phyloP scores from a whole-genome alignment of 2,888 invertebrate species.

The Troglohyphantes excavatus region DNA sequence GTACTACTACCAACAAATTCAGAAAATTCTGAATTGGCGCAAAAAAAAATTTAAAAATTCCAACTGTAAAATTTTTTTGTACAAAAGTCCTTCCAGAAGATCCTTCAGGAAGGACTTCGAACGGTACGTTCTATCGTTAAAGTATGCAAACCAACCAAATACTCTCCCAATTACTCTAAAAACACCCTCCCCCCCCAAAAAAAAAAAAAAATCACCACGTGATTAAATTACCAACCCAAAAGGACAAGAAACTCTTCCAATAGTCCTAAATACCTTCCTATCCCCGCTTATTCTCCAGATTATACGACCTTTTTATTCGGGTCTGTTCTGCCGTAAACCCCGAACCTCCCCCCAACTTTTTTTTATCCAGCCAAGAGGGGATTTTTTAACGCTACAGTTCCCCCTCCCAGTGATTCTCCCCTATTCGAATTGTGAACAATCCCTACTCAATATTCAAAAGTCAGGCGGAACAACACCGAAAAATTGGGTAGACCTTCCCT shows the following conservation, averaged over 20 bases:
- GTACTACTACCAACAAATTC: no score
- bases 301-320: constrained; percentile 44
- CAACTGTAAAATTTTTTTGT: no score
- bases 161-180: not conserved
- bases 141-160: no score
- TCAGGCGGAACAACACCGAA: constrained; percentile 64
- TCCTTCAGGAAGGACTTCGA: no score
- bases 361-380: not conserved
- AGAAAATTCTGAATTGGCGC: no score
- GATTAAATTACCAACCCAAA: constrained; percentile 69
- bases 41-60: no score
- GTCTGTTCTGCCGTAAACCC: constrained; percentile 2
- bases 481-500: constrained; percentile 64
- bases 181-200: no score
- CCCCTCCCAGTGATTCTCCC: constrained; percentile 1
- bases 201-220: constrained; percentile 23
- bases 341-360: not conserved
- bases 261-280: not conserved
- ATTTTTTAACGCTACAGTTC: constrained; percentile 20
- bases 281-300: constrained; percentile 51
- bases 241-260: constrained; percentile 22
- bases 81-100: no score
- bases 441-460: constrained; percentile 73
- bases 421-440: constrained; percentile 44
- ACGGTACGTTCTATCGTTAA: no score